Evolutionary conservation across 2,888 invertebrate genomes (phyloP), one percentile per base, ranked within the genome.

Genomic region (Mesochorus sp.): DNA sequence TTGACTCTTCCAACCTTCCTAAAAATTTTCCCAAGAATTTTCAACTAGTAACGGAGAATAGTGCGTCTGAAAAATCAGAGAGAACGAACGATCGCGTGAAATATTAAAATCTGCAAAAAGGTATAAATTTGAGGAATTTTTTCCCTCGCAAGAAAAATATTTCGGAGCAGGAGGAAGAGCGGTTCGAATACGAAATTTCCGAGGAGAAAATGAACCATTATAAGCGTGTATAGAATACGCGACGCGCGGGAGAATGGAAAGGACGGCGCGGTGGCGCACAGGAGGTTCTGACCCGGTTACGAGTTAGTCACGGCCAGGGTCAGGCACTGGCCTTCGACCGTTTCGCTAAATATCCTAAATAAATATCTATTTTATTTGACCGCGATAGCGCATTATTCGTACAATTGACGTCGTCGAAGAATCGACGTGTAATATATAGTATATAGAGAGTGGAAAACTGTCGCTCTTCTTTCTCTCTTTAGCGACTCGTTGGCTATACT

Each of bases 241-340:
- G 74, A 78, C 74, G 70, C 59, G 26, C 44, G 74, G n/a, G n/a
- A n/a, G n/a, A 70, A 66, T 59, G 73, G 74, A 78, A 70, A 78
- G 80, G 85, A 84, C 84, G 85, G 81, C n/a, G n/a, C n/a, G n/a
- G n/a, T n/a, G n/a, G n/a, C n/a, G 81, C 81, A 80, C 82, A 84
- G 86, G 24, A 21, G n/a, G 83, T 87, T 85, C 84, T 84, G 88
- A 87, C 88, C 88, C 78, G 87, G 84, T 87, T 88, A 51, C 76
- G 51, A 34, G 62, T 28, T 53, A 78, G 83, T 82, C 84, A 84
- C 82, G 84, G 83, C 80, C 84, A 85, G 84, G 84, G 82, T 85
- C 82, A 80, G 74, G 72, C 78, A 80, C 82, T 84, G 83, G 83
- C 82, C 84, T 85, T 84, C 83, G 79, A 76, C 72, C 72, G 74